Evolutionary conservation across 2,888 invertebrate species (phyloP), one percentile per base, ranked within the genome.

Genomic region (Encarsia formosa): DNA sequence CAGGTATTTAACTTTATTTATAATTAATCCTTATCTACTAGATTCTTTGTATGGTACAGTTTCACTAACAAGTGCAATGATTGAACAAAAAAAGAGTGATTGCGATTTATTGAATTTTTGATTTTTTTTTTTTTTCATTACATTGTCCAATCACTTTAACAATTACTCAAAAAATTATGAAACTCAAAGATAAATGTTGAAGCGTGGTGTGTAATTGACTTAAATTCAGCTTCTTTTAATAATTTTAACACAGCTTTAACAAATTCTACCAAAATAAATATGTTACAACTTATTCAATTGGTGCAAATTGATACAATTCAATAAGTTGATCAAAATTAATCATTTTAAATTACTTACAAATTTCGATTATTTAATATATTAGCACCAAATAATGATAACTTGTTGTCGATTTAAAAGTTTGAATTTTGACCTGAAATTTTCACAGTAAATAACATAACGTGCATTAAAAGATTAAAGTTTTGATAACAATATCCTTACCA

Each of bases 61-160:
- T 66, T 52, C 37, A 37, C 68, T 70, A 70, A 72, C 70, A 66
- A 68, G 66, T 69, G 68, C 65, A 61, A 63, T 66, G 59, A 38
- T 51, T 49, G 58, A 48, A 57, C 54, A 43, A 56, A 54, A 43
- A 58, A 56, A 56, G 26, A 26, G 11, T 26, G 11, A 26, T 26
- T 8, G 26, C n/a, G n/a, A n/a, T n/a, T n/a, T n/a, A n/a, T n/a
- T n/a, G n/a, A n/a, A n/a, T n/a, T n/a, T n/a, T n/a, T n/a, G n/a
- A n/a, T n/a, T n/a, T n/a, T n/a, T n/a, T n/a, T n/a, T n/a, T n/a
- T n/a, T n/a, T n/a, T n/a, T n/a, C n/a, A n/a, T n/a, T n/a, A n/a
- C n/a, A n/a, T n/a, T n/a, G n/a, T n/a, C n/a, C n/a, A n/a, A n/a
- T n/a, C n/a, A n/a, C 26, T 26, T 6, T 26, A 8, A 26, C 6